Conservation (phyloP, 2,888 invertebrate species). For the Epirrhoe tristata region DNA sequence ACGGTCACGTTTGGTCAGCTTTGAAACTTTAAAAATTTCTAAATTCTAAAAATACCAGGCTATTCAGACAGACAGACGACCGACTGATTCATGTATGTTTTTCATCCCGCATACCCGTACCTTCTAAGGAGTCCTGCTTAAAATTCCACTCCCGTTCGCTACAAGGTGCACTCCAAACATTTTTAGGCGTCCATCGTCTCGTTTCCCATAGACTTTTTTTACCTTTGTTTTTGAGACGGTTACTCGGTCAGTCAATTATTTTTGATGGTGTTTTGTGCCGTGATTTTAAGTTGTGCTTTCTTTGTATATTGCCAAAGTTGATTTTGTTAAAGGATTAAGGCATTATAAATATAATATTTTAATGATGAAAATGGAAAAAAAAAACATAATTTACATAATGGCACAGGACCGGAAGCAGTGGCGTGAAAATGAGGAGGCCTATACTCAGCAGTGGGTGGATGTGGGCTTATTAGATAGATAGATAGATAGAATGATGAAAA, state of each 20-base stretch:
- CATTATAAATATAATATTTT: too few species aligned
- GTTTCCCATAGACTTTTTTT: slow-evolving; percentile 72
- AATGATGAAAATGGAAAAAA: too few species aligned
- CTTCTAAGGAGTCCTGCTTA: slow-evolving; percentile 75
- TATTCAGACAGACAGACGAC: slow-evolving; percentile 38
- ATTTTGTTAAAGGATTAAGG: slow-evolving; percentile 2
- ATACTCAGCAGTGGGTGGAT: too few species aligned
- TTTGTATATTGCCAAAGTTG: slow-evolving; percentile 14
- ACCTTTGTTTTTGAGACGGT: slow-evolving; percentile 54
- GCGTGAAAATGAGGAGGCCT: too few species aligned
- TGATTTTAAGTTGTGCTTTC: slow-evolving; percentile 29
- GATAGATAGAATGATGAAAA: too few species aligned
- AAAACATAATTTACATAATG: too few species aligned
- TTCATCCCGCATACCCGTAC: slow-evolving; percentile 64
- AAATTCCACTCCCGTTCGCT: slow-evolving; percentile 77
- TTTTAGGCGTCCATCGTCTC: slow-evolving; percentile 71
- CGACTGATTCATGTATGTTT: slow-evolving; percentile 59
- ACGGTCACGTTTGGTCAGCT: too few species aligned
- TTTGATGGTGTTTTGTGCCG: slow-evolving; percentile 42
- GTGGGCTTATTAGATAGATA: too few species aligned
- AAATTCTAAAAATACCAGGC: slow-evolving; percentile 22
- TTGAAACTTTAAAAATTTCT: background rate
- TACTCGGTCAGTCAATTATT: slow-evolving; percentile 41
- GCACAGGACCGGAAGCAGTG: too few species aligned
- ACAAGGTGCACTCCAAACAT: slow-evolving; percentile 73